Conservation (phyloP, 1,140 invertebrate species). For the Plectrocnemia conspersa region DNA sequence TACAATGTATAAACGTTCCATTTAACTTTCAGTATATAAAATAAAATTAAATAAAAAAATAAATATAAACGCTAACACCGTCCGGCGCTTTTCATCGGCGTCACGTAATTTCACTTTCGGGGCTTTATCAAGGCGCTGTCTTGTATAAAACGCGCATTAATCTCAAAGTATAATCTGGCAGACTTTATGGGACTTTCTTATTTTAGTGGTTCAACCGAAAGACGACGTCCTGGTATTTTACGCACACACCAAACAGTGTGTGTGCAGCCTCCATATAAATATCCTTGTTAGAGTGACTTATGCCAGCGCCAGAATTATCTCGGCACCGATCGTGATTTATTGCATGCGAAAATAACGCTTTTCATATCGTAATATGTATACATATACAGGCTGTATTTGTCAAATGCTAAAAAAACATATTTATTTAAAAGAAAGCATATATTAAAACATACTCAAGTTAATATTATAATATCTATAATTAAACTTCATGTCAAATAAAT, state of each 20-base stretch:
- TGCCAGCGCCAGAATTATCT: conserved; percentile 24
- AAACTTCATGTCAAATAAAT: too few relatives aligned
- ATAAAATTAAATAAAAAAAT: too few relatives aligned
- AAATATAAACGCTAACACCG: too few relatives aligned
- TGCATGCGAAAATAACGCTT: conserved; percentile 23
- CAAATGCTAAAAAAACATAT: too few relatives aligned
- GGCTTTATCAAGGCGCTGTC: conserved; percentile 16
- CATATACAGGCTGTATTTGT: not conserved
- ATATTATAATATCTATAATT: not conserved
- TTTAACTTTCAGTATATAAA: too few relatives aligned
- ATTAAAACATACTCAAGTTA: not conserved
- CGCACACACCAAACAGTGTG: too few relatives aligned
- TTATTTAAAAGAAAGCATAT: too few relatives aligned
- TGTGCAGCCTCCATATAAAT: conserved; percentile 27
- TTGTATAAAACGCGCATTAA: conserved; percentile 23
- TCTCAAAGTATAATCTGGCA: conserved; percentile 25
- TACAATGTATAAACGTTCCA: too few relatives aligned
- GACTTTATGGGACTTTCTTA: conserved; percentile 25
- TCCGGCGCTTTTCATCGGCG: not conserved
- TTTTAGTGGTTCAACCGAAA: conserved; percentile 17
- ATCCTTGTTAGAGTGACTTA: conserved; percentile 30
- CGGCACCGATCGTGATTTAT: conserved; percentile 22
- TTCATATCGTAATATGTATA: not conserved
- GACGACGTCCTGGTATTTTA: too few relatives aligned
- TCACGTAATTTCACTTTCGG: conserved; percentile 13